These are phyloP conservation scores for Calameuta filiformis DNA, from an alignment of 2,888 invertebrate genomes.

Conservation along the genomic window DNA sequence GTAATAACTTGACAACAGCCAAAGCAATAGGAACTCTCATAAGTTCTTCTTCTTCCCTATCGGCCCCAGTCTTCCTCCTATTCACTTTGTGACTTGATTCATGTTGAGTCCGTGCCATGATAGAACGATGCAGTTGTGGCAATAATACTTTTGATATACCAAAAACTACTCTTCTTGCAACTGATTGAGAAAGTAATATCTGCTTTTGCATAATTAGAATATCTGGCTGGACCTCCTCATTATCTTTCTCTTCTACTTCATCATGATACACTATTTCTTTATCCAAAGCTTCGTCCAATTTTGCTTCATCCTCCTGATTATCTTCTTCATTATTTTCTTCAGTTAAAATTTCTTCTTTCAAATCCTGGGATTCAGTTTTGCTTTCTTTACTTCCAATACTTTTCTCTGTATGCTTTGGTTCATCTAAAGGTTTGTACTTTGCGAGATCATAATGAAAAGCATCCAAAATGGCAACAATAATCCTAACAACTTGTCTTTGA, in stretches of 20 bases:
- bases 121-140: conserved; percentile 82
- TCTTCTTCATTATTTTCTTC: conserved; percentile 50
- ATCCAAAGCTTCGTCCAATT: conserved; percentile 43
- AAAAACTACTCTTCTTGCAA: conserved; percentile 81
- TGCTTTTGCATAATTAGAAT: conserved; percentile 63
- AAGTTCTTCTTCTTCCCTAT: conserved; percentile 91
- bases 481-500: conserved; percentile 85
- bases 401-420: conserved; percentile 40
- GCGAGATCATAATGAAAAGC: conserved; percentile 92
- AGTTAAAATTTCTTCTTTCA: conserved; percentile 66
- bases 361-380: conserved; percentile 40
- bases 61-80: conserved; percentile 74
- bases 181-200: conserved; percentile 74
- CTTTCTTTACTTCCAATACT: conserved; percentile 31
- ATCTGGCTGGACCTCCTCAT: conserved; percentile 24
- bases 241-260: conserved; percentile 27
- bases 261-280: conserved; percentile 62
- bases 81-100: conserved; percentile 85
- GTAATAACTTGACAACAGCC: conserved; percentile 91
- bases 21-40: conserved; percentile 91
- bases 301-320: conserved; percentile 34
- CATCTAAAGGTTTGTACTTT: conserved; percentile 66
- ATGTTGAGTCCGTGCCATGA: conserved; percentile 77
- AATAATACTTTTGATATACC: conserved; percentile 78
- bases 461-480: conserved; percentile 84